Base-by-base conservation (phyloP, 2,113 vertebrate genomes). In the Pygoscelis adeliae region DNA sequence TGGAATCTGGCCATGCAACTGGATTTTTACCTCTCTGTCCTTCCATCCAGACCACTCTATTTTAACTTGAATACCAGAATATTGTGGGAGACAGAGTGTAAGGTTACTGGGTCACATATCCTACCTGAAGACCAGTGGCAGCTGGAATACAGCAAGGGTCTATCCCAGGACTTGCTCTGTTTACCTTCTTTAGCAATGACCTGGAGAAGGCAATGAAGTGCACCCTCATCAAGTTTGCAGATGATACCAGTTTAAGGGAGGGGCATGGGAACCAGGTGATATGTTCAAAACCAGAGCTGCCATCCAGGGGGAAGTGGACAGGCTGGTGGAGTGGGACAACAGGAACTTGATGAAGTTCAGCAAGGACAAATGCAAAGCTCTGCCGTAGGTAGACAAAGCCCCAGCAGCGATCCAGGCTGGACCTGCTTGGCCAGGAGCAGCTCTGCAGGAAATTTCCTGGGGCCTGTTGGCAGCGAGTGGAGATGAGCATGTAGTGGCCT, bases 401-500 rank as follows among this genome's bases (percentile, higher is more conserved):
- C 5, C 44, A 83, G n/a, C 53, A 49, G 27, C 2, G 2, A 47
- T 15, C 32, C 32, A 19, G 20, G 34, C 11, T 36, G 15, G 40
- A 36, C 7, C 34, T 69, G 5, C 42, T n/a, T 70, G 62, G 12
- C 9, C 34, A 30, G 79, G 19, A 69, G 52, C 17, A 59, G 11
- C 22, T 70, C 27, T 59, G 29, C 25, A 30, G 56, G 19, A 44
- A 52, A 52, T 30, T n/a, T 50, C 38, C 30, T 52, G 25, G 23
- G 47, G 30, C 25, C 38, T 50, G 22, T 29, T n/a, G 19, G 20
- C 67, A 52, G 19, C 1, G 2, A 29, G 36, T 9, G 29, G 23
- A 46, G 44, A 7, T 55, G 17, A 65, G 25, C 7, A 17, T 0
- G 0, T 10, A 25, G 26, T 12, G n/a, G 3, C 15, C 21, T 26